Percentiles rank a stretch among this genome's conserved stretches.
phyloP scores from a whole-genome alignment of 2,797 vertebrate genomes.

The Chelidonichthys spinosus region DNA sequence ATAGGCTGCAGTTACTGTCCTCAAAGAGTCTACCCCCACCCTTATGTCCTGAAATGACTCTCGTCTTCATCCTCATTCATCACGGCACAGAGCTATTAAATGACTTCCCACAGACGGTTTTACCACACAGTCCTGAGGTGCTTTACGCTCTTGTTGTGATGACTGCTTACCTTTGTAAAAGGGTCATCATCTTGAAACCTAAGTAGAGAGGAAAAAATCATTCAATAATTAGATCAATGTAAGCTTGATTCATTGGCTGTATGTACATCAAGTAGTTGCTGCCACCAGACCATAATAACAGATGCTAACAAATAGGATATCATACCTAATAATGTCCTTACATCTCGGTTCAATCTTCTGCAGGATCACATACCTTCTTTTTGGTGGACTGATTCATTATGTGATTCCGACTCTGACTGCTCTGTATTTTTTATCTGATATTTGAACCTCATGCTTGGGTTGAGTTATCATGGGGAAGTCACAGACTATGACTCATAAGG shows the following conservation, averaged over 20 bases:
- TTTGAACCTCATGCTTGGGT: slow-evolving; percentile 53
- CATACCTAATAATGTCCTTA: neutral
- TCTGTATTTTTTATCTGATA: slow-evolving; percentile 51
- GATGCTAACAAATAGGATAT: neutral
- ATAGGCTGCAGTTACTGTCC: slow-evolving; percentile 11
- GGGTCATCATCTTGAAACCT: neutral
- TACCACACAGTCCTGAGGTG: neutral
- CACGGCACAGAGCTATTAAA: slow-evolving; percentile 7
- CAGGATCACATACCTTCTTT: neutral
- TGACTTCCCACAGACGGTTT: slow-evolving; percentile 2
- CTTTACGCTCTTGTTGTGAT: neutral
- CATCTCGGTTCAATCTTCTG: neutral
- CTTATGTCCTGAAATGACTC: slow-evolving; percentile 32
- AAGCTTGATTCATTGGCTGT: neutral
- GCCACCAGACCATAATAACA: neutral
- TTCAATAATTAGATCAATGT: neutral
- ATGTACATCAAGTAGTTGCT: neutral
- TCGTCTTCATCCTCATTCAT: neutral
- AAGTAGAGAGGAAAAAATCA: neutral
- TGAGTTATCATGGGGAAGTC: slow-evolving; percentile 63
- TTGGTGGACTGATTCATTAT: slow-evolving; percentile 17
- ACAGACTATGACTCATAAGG: slow-evolving; percentile 73
- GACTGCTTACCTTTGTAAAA: neutral
- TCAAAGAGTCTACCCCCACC: neutral
- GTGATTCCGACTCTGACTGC: slow-evolving; percentile 14